Evolutionary conservation across 2,113 vertebrate species (phyloP).

Genomic region (Callopanchax toddi): DNA sequence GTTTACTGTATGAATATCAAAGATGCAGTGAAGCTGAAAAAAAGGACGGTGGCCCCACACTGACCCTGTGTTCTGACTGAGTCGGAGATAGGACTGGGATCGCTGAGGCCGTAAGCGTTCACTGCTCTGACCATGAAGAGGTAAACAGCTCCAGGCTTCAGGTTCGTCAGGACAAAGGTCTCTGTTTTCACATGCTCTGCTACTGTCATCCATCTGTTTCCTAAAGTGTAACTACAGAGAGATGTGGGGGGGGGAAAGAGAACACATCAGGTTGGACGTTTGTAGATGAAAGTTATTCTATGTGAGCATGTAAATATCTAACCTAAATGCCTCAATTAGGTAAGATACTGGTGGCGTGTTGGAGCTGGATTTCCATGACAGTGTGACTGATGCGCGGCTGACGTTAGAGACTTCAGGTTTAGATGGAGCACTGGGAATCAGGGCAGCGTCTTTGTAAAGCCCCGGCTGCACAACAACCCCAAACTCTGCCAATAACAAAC

Average conservation of each 20-base stretch:
- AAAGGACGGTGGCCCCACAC: conserved; percentile 26
- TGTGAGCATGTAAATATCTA: not conserved
- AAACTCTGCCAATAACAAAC: conserved; percentile 81
- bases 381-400: conserved; percentile 86
- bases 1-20: not conserved
- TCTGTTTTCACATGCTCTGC: conserved; percentile 94
- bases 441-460: conserved; percentile 88
- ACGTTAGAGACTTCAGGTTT: conserved; percentile 93
- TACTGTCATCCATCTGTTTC: conserved; percentile 96
- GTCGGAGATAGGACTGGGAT: conserved; percentile 96
- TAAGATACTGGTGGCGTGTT: conserved; percentile 90
- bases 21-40: not conserved
- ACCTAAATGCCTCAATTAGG: conserved; percentile 98
- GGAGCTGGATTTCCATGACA: conserved; percentile 90
- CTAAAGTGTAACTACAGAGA: conserved; percentile 86
- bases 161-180: conserved; percentile 87
- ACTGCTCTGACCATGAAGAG: conserved; percentile 96
- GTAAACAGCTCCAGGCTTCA: conserved; percentile 95
- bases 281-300: not conserved
- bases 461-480: conserved; percentile 90
- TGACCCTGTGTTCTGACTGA: conserved; percentile 95
- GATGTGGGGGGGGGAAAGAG: not conserved
- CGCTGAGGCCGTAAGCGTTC: conserved; percentile 94
- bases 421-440: conserved; percentile 91
- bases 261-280: not conserved